Evolutionary conservation across 2,888 invertebrate genomes (phyloP), one percentile per base, ranked within the genome.

Genomic region (Noctua fimbriata): DNA sequence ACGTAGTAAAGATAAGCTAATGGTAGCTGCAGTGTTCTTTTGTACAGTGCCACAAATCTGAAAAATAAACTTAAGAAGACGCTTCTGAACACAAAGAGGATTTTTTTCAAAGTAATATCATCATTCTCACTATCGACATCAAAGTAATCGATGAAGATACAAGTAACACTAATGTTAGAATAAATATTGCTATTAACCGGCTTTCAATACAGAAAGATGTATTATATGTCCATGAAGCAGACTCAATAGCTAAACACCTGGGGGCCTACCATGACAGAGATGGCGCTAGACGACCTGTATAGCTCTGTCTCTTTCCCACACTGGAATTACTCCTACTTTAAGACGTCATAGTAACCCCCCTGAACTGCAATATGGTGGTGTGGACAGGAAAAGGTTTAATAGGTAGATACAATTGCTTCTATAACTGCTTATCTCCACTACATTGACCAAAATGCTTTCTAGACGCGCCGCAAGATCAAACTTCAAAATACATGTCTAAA

Each of bases 391-490:
- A 67, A n/a, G 14, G 6, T 14, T 12, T n/a, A n/a, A 44, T 5
- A 66, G 49, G 49, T 52, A 49, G 2, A 76, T 6, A 3, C 18
- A 24, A 36, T n/a, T 14, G 21, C 6, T 44, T 41, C 21, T 49
- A 36, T 16, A 21, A 21, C 24, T 41, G 28, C 60, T 32, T 41
- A 58, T 73, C 74, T 75, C 1, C 24, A 69, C 65, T 44, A 75
- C 41, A n/a, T 28, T 72, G 18, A 41, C 16, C 28, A 66, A 66
- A 73, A 58, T 69, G 12, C 18, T 74, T 66, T 66, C 5, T 24
- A 69, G 69, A 65, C 49, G 10, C 74, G 66, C 32, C 71, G 69
- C 72, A 63, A 88, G 76, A 81, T 69, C 5, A 52, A 81, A 12
- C 41, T 69, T 70, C 7, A 58, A 12, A 18, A 32, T 32, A 47